Percentiles rank a stretch among this genome's conserved stretches.
These are phyloP conservation scores for Alcedo quadribrachys DNA, from an alignment of 2,797 vertebrate species.

Conservation along the genomic window DNA sequence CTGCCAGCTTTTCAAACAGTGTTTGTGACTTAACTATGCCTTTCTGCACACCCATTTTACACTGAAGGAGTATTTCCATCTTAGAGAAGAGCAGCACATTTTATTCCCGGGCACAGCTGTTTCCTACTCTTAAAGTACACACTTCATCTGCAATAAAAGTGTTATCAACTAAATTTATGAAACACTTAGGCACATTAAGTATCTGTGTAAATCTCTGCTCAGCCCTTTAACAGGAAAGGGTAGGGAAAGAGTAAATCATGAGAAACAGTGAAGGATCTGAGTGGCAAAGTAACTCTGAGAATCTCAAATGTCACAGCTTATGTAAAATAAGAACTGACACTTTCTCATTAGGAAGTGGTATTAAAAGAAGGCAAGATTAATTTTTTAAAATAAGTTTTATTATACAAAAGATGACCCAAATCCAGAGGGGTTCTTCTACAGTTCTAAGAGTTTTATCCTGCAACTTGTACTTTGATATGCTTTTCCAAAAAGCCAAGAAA, in stretches of 20 bases:
- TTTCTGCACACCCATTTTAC: neutral
- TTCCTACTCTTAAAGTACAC: constrained; percentile 6
- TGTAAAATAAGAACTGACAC: neutral
- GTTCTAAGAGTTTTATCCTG: constrained; percentile 65
- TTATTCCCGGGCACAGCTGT: constrained; percentile 46
- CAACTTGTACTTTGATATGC: constrained; percentile 63
- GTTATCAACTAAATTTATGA: constrained; percentile 43
- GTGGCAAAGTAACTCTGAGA: neutral
- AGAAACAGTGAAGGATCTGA: neutral
- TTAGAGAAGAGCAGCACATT: neutral
- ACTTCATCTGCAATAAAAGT: neutral
- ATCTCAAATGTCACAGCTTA: neutral
- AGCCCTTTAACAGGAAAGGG: neutral
- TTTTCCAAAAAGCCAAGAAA: constrained; percentile 70
- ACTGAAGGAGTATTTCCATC: neutral
- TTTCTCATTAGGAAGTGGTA: neutral
- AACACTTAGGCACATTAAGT: neutral
- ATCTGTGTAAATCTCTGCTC: neutral
- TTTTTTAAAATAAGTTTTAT: constrained; percentile 72
- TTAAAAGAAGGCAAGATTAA: constrained; percentile 3
- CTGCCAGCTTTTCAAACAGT: neutral
- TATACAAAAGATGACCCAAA: constrained; percentile 71
- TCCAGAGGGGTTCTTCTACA: constrained; percentile 49
- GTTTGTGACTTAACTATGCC: neutral
- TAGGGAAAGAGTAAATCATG: neutral